Evolutionary conservation across 2,888 invertebrate genomes (phyloP), one percentile per base, ranked within the genome.

Genomic region (Lasioglossum morio): DNA sequence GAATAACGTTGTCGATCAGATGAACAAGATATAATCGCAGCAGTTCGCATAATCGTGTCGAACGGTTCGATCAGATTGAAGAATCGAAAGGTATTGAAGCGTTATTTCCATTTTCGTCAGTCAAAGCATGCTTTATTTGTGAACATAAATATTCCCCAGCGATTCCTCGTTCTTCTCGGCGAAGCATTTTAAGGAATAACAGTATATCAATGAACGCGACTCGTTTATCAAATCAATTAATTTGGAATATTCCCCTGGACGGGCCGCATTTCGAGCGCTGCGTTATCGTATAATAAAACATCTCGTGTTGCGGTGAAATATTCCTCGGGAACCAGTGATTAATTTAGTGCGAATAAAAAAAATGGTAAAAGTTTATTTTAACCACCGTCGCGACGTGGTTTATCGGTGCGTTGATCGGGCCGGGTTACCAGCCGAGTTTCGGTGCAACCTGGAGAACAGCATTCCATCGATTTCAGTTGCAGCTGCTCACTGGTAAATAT

Each of bases 391-490:
- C 88, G 79, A 86, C 77, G 90, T 82, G 86, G 87, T 93, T 89
- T 89, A 93, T 93, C 92, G 85, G 92, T 89, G 87, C 90, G 86
- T 83, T 89, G 90, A 93, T 93, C 93, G 89, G 84, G 91, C 89
- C 79, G 75, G 84, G 90, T 89, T 90, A 89, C 92, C 85, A 91
- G 90, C 85, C 83, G 85, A 80, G 87, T 85, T 79, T 86, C 86
- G 86, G 85, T 89, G 88, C 91, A 92, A 87, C 91, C 89, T 86
- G 91, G 91, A 88, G 89, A 92, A 92, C 93, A 90, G 92, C 93
- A 93, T 93, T 93, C 93, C 93, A 91, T 88, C 88, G 90, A 87
- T 92, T 93, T 92, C 88, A 90, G 88, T 88, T 88, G 82, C 84
- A 80, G 87, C 87, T 87, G 89, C 87, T 88, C 89, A 90, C 92